A percentile compares a stretch with the other conserved stretches of the same genome.
These are phyloP conservation scores for Sphenodon punctatus DNA, from an alignment of 2,797 vertebrate species.

Conservation along the genomic window DNA sequence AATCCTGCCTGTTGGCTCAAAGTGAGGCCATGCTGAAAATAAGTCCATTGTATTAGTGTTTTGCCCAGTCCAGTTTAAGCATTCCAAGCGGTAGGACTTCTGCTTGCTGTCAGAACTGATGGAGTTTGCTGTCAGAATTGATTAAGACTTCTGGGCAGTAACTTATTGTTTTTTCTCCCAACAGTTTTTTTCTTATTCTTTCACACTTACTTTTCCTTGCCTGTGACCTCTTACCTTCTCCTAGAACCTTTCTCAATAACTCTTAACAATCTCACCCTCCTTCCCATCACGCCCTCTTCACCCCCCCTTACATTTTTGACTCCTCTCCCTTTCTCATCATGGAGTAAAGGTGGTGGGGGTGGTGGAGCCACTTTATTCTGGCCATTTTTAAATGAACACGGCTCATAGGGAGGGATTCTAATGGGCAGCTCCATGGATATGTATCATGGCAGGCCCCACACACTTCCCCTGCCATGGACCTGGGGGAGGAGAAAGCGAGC, in stretches of 20 bases:
- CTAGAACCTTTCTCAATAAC: background rate
- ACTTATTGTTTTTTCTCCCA: background rate
- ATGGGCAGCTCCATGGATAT: too few species aligned
- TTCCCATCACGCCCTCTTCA: background rate
- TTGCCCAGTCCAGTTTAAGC: background rate
- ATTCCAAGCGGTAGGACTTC: background rate
- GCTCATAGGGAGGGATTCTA: too few species aligned
- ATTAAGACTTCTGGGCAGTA: background rate
- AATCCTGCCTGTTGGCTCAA: too few species aligned
- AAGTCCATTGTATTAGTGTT: background rate
- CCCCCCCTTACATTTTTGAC: background rate
- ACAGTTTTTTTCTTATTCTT: background rate
- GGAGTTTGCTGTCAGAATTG: background rate
- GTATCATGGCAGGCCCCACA: too few species aligned
- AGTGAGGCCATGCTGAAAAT: too few species aligned
- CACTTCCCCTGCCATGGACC: too few species aligned
- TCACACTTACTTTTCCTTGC: background rate
- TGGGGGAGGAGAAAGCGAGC: too few species aligned
- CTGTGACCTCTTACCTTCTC: background rate
- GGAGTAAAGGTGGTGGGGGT: too few species aligned
- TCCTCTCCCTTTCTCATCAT: background rate
- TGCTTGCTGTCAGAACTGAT: background rate
- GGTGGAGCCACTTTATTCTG: too few species aligned
- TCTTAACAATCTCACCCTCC: background rate
- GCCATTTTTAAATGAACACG: too few species aligned